phyloP scores from a whole-genome alignment of 2,888 invertebrate species.

The Polietes domitor region DNA sequence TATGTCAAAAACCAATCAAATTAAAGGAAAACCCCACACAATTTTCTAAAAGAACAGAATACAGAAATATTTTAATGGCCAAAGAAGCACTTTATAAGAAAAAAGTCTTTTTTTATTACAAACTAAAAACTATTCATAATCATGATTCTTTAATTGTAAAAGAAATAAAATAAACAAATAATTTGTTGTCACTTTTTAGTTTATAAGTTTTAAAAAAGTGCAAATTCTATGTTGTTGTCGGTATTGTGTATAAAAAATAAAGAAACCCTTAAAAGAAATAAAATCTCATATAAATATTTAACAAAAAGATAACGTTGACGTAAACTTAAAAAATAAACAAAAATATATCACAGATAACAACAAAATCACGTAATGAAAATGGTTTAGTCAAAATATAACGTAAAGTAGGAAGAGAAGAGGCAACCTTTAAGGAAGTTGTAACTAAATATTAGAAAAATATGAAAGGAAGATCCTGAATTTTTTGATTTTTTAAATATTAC shows the following conservation, averaged over 20 bases:
- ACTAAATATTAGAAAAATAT: background rate
- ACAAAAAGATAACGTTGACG: conserved; percentile 14
- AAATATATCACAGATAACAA: background rate
- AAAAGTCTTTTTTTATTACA: background rate
- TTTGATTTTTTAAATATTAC: background rate
- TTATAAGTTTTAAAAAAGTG: conserved; percentile 42
- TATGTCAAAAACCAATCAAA: conserved; percentile 5
- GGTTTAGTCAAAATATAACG: background rate
- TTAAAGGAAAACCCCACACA: conserved; percentile 15
- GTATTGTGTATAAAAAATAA: conserved; percentile 37
- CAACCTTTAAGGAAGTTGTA: too few species aligned
- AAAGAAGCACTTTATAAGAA: conserved; percentile 52
- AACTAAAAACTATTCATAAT: background rate
- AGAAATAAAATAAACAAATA: background rate
- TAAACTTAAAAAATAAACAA: conserved; percentile 6
- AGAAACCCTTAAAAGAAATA: conserved; percentile 10
- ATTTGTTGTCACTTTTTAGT: conserved; percentile 27
- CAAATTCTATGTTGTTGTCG: conserved; percentile 40
- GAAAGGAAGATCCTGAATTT: background rate
- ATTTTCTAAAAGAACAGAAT: conserved; percentile 20
- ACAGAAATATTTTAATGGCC: conserved; percentile 48
- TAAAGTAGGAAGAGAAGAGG: background rate
- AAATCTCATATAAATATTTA: background rate
- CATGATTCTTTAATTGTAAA: conserved; percentile 22
- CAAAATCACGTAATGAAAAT: background rate